These are phyloP conservation scores for Sitodiplosis mosellana DNA, from an alignment of 1,140 invertebrate genomes.

Conservation along the genomic window DNA sequence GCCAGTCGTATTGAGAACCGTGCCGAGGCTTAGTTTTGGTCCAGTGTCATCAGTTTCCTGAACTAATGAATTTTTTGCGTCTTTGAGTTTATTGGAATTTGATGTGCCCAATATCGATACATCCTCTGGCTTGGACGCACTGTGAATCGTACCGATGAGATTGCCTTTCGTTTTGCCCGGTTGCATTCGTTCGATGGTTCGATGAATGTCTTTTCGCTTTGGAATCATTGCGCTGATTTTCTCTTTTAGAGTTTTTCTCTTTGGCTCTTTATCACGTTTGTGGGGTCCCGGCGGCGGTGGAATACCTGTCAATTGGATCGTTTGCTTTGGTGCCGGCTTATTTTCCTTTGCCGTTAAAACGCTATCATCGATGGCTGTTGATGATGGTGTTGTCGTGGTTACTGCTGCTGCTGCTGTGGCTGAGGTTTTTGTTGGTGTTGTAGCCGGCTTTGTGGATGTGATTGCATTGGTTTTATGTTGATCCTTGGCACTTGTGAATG, in stretches of 20 bases:
- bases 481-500: neutral
- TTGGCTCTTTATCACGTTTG: conserved; percentile 21
- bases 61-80: conserved; percentile 30
- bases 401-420: conserved; percentile 24
- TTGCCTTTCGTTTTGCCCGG: conserved; percentile 73
- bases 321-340: conserved; percentile 5
- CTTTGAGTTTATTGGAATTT: conserved; percentile 28
- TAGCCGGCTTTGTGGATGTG: neutral
- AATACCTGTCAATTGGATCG: conserved; percentile 15
- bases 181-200: conserved; percentile 63
- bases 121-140: conserved; percentile 31
- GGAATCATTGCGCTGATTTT: conserved; percentile 14
- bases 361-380: conserved; percentile 8
- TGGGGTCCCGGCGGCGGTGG: conserved; percentile 20
- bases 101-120: conserved; percentile 19
- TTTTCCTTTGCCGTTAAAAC: conserved; percentile 1
- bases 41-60: conserved; percentile 38
- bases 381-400: conserved; percentile 26
- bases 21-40: conserved; percentile 62
- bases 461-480: neutral
- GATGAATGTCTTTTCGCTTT: conserved; percentile 51
- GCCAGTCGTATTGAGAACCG: conserved; percentile 47
- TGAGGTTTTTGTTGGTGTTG: conserved; percentile 6
- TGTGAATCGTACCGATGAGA: conserved; percentile 36
- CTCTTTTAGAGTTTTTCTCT: conserved; percentile 19